Base-by-base conservation (phyloP, 23 tunicate species). In the Ascidia mentula region DNA sequence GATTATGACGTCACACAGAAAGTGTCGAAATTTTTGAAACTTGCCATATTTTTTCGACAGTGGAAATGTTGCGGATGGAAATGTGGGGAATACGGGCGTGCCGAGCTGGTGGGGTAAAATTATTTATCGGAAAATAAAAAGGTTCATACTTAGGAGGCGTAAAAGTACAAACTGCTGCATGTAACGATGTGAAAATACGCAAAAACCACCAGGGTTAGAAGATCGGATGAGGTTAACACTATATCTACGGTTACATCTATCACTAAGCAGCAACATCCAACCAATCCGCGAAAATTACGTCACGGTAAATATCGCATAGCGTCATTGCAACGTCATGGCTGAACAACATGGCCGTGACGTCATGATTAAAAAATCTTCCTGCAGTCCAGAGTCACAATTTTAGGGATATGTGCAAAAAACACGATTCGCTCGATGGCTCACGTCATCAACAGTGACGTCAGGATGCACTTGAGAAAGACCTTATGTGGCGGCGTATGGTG, bases 201-300 rank as follows among this genome's bases (percentile, higher is more conserved):
- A 53, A 28, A 26, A 9, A 5, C 65, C 22, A 26, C 65, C 65
- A 53, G 65, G 65, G 65, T 53, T 42, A 42, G 53, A 42, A 53
- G 65, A 53, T 53, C 65, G 65, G 4, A 53, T 53, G 12, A 53
- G 65, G 65, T 53, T 53, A 53, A 53, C 65, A 53, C 65, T 53
- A 53, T 20, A 20, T 53, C 22, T 53, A 53, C 65, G 65, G n/a
- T n/a, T n/a, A n/a, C n/a, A 53, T 28, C 22, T 5, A 9, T 53
- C 65, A 53, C 22, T 53, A 9, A 5, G 24, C 22, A 53, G 65
- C 24, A 20, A 53, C 65, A 28, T 53, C 1, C 65, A 9, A 53
- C 4, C 65, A 42, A 42, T 12, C 12, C 12, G 53, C 12, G 13
- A 53, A 53, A 53, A 53, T 5, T 28, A 53, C 12, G 24, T 53